A percentile compares a stretch with the other conserved stretches of the same genome.
These are phyloP conservation scores for Plutella xylostella DNA, from an alignment of 2,888 invertebrate species.

Conservation along the genomic window DNA sequence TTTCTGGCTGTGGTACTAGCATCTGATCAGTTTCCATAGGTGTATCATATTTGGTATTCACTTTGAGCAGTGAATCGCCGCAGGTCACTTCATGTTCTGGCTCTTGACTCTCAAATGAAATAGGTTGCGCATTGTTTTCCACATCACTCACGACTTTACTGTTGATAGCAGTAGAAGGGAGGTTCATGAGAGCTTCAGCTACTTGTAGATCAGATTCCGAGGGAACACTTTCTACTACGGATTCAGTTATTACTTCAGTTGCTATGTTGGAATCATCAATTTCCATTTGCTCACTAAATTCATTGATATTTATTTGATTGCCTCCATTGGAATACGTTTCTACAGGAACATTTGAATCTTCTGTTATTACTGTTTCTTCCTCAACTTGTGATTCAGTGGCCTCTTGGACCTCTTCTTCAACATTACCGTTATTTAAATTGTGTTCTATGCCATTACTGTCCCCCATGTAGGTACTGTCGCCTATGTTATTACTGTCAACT, in stretches of 20 bases:
- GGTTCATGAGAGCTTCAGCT: conserved; percentile 58
- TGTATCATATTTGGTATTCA: not conserved
- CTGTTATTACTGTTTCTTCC: too few relatives aligned
- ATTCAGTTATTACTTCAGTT: conserved; percentile 14
- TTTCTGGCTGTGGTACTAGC: conserved; percentile 16
- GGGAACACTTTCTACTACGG: conserved; percentile 27
- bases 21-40: not conserved
- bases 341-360: not conserved
- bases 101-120: conserved; percentile 3
- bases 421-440: not conserved
- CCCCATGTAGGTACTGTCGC: conserved; percentile 12
- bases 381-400: too few relatives aligned
- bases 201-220: conserved; percentile 63
- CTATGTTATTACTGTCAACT: not conserved
- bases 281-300: conserved; percentile 22
- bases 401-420: not conserved
- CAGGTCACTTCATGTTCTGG: conserved; percentile 20
- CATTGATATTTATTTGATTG: conserved; percentile 2
- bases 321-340: not conserved
- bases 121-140: conserved; percentile 12
- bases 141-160: conserved; percentile 30
- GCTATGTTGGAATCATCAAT: conserved; percentile 11
- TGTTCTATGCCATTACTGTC: not conserved
- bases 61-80: conserved; percentile 17
- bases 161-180: conserved; percentile 51